Evolutionary conservation across 2,113 vertebrate genomes (phyloP).

Genomic region (Scatophagus argus): DNA sequence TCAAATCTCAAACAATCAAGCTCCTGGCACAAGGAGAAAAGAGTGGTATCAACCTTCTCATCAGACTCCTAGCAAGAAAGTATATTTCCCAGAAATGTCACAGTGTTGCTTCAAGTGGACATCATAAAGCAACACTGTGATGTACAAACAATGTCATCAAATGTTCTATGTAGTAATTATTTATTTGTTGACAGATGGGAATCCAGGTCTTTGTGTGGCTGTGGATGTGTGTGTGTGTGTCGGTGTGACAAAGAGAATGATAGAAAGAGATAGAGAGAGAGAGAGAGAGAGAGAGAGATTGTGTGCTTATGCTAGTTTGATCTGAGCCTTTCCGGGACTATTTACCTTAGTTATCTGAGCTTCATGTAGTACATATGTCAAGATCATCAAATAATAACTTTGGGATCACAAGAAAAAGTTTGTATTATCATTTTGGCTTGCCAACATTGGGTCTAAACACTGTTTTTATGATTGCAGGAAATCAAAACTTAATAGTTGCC

Average conservation of each 20-base stretch:
- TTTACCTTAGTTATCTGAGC: no score
- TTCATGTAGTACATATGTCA: no score
- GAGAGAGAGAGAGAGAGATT: no score
- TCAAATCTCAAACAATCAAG: constrained; percentile 68
- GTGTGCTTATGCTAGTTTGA: constrained; percentile 10
- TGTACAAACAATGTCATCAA: neutral
- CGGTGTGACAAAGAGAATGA: no score
- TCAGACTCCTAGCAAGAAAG: neutral
- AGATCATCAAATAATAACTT: no score
- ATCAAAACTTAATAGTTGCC: no score
- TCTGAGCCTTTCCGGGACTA: neutral
- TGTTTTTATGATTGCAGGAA: no score
- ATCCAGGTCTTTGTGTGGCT: constrained; percentile 42
- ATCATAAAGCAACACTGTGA: neutral
- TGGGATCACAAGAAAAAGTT: no score
- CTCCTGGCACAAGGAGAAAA: constrained; percentile 28
- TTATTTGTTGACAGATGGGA: constrained; percentile 61
- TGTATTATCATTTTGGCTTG: no score
- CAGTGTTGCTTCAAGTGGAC: neutral
- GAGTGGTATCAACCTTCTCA: neutral
- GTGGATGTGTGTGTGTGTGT: constrained; percentile 8
- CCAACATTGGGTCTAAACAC: no score
- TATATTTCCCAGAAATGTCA: neutral
- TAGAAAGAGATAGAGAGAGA: no score
- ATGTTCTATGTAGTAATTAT: neutral